Evolutionary conservation across 2,113 vertebrate species (phyloP).

Genomic region (Heterochromis multidens): DNA sequence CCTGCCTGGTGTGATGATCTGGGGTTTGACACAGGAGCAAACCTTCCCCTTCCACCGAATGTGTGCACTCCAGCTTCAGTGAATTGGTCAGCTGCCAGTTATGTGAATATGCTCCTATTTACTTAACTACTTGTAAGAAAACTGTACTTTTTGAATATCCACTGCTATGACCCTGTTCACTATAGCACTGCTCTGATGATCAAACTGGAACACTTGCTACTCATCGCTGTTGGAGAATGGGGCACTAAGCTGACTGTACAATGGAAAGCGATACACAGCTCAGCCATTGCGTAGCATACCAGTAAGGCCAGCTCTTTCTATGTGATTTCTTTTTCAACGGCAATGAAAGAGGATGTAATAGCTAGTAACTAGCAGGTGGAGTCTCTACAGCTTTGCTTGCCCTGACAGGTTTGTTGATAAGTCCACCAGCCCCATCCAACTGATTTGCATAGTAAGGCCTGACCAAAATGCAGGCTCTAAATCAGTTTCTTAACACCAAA

Average conservation of each 20-base stretch:
- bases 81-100: background rate
- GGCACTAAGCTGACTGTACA: background rate
- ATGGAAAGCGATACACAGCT: background rate
- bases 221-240: background rate
- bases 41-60: background rate
- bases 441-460: background rate
- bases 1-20: background rate
- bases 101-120: background rate
- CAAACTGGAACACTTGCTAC: background rate
- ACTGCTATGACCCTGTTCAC: background rate
- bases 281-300: background rate
- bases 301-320: background rate
- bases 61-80: background rate
- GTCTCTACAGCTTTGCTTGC: background rate
- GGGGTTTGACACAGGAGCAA: background rate
- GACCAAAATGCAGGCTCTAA: background rate
- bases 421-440: background rate
- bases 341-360: background rate
- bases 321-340: background rate
- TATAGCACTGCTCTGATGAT: background rate
- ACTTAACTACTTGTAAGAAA: background rate
- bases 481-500: background rate
- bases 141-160: background rate
- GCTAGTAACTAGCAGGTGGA: background rate
- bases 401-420: background rate